A percentile compares a stretch with the other conserved stretches of the same genome.
Conservation (phyloP, 2,888 invertebrate genomes). For the Toxonevra muliebris region DNA sequence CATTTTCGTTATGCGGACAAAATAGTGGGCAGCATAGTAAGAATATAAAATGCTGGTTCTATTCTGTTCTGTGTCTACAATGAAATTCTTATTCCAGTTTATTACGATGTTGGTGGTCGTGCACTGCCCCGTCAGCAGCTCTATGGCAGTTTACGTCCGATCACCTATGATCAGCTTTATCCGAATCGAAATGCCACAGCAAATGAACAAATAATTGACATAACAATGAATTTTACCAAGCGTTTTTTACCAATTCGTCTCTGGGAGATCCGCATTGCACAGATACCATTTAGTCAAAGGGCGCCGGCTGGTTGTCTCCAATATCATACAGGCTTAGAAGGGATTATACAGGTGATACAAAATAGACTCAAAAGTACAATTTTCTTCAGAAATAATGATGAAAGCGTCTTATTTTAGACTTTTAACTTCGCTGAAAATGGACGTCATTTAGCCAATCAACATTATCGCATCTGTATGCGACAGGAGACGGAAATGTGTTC, state of each 20-base stretch:
- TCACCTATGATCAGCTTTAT: slow-evolving; percentile 42
- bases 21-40: slow-evolving; percentile 86
- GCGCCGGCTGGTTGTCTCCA: slow-evolving; percentile 83
- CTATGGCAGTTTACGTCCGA: slow-evolving; percentile 48
- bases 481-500: slow-evolving; percentile 78
- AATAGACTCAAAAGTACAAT: too few relatives aligned
- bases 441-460: slow-evolving; percentile 79
- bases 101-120: slow-evolving; percentile 60
- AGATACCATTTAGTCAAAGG: slow-evolving; percentile 79
- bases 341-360: slow-evolving; percentile 62
- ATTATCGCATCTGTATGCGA: slow-evolving; percentile 80
- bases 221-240: slow-evolving; percentile 69
- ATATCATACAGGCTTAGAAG: slow-evolving; percentile 73
- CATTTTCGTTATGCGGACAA: slow-evolving; percentile 78
- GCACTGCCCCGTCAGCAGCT: slow-evolving; percentile 51
- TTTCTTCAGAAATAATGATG: background rate
- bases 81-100: slow-evolving; percentile 49
- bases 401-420: slow-evolving; percentile 66
- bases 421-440: slow-evolving; percentile 87
- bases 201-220: slow-evolving; percentile 52
- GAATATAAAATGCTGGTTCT: slow-evolving; percentile 48
- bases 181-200: slow-evolving; percentile 37
- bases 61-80: background rate
- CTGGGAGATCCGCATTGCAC: slow-evolving; percentile 81
- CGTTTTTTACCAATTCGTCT: slow-evolving; percentile 74